phyloP scores from a whole-genome alignment of 2,113 vertebrate species.

The Sebastes schlegelii region DNA sequence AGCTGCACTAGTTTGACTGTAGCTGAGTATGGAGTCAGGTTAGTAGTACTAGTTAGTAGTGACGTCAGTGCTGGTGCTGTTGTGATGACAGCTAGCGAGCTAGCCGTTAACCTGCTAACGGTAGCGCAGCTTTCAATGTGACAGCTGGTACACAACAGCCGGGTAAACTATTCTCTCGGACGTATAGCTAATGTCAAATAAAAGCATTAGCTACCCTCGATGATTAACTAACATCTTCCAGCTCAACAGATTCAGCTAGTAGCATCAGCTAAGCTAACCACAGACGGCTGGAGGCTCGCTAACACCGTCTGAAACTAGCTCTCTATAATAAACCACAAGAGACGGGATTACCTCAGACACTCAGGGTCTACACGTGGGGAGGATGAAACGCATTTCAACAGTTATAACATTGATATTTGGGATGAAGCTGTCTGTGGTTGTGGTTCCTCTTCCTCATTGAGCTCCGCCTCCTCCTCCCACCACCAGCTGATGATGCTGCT shows the following conservation, averaged over 20 bases:
- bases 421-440: background rate
- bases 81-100: background rate
- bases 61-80: too few species aligned
- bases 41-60: too few species aligned
- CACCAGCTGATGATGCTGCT: too few species aligned
- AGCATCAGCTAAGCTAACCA: slow-evolving; percentile 34
- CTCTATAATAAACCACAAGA: background rate
- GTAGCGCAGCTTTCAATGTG: too few species aligned
- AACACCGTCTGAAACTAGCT: background rate
- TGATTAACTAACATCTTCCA: accelerated
- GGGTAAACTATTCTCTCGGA: background rate
- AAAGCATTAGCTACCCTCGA: too few species aligned
- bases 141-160: background rate
- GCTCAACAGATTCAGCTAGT: background rate
- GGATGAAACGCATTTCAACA: background rate
- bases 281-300: background rate
- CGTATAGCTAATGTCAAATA: background rate
- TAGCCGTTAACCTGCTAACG: background rate
- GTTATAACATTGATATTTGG: background rate
- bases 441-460: slow-evolving; percentile 36
- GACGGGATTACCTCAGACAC: background rate
- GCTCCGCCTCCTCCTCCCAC: too few species aligned
- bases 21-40: too few species aligned
- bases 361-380: background rate
- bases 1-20: too few species aligned